Evolutionary conservation across 2,888 invertebrate species (phyloP).

Genomic region (Agrochola lychnidis): DNA sequence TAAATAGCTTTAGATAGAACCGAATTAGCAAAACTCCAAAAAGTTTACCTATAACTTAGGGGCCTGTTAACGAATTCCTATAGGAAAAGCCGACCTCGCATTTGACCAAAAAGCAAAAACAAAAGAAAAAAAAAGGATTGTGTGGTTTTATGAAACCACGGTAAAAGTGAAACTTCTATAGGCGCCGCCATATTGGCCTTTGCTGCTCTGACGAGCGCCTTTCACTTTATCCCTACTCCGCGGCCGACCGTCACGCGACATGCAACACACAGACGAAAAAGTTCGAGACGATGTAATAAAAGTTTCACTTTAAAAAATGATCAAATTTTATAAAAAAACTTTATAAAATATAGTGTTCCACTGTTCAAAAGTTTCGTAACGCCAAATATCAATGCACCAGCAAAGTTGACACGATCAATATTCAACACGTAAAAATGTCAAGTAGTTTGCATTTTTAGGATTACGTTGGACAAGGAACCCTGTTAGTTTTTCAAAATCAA

Average conservation of each 20-base stretch:
- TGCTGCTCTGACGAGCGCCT: no score
- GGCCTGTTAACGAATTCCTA: background rate
- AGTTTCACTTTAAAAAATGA: no score
- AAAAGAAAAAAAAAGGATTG: no score
- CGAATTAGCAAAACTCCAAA: background rate
- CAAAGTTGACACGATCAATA: constrained; percentile 44
- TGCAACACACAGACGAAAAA: no score
- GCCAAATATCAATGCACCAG: constrained; percentile 25
- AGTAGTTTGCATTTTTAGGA: constrained; percentile 28
- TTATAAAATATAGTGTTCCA: background rate
- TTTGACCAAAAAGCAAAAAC: constrained; percentile 1
- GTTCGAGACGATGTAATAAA: no score
- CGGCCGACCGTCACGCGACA: no score
- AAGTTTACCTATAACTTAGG: background rate
- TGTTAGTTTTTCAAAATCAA: no score
- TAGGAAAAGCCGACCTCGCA: background rate
- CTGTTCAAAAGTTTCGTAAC: background rate
- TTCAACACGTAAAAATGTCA: constrained; percentile 47
- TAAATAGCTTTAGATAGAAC: background rate
- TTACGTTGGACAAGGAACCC: background rate
- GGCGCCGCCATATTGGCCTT: no score
- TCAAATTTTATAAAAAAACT: background rate
- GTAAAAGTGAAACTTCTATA: no score
- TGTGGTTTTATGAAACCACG: no score
- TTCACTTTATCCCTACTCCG: no score